Conservation (phyloP, 2,888 invertebrate genomes). For the Eulithis prunata region DNA sequence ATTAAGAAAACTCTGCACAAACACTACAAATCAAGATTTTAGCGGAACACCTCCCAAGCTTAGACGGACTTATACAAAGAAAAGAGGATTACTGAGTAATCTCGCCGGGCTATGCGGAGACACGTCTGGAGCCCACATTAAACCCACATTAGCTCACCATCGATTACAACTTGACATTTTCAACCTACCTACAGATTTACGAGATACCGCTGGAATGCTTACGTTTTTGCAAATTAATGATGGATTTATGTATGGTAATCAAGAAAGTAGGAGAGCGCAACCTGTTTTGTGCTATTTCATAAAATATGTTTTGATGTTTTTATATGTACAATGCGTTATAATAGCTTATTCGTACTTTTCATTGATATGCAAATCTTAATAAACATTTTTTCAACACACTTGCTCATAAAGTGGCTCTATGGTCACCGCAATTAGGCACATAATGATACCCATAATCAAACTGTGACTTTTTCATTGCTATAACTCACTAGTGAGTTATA, state of each 20-base stretch:
- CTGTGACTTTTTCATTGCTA: no score
- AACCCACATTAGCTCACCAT: conserved; percentile 76
- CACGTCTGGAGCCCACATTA: conserved; percentile 72
- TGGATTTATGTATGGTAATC: neutral
- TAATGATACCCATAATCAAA: no score
- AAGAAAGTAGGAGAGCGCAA: neutral
- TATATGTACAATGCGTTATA: no score
- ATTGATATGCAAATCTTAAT: no score
- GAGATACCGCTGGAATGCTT: conserved; percentile 42
- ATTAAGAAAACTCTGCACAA: conserved; percentile 27
- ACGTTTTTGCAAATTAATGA: neutral
- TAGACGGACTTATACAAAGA: conserved; percentile 71
- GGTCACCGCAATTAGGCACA: no score
- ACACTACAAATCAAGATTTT: conserved; percentile 62
- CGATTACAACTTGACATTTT: conserved; percentile 69
- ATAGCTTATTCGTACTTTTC: no score
- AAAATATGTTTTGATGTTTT: no score
- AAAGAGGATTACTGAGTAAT: conserved; percentile 75
- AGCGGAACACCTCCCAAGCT: conserved; percentile 56
- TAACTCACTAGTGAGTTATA: no score
- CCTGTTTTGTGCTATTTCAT: neutral
- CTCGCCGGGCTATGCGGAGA: conserved; percentile 66
- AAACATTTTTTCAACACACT: no score
- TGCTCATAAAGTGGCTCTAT: no score
- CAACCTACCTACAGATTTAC: conserved; percentile 48